Percentiles rank a stretch among this genome's conserved stretches.
Evolutionary conservation across 2,797 vertebrate species (phyloP).

Genomic region (Oceanodroma leucorhoa): DNA sequence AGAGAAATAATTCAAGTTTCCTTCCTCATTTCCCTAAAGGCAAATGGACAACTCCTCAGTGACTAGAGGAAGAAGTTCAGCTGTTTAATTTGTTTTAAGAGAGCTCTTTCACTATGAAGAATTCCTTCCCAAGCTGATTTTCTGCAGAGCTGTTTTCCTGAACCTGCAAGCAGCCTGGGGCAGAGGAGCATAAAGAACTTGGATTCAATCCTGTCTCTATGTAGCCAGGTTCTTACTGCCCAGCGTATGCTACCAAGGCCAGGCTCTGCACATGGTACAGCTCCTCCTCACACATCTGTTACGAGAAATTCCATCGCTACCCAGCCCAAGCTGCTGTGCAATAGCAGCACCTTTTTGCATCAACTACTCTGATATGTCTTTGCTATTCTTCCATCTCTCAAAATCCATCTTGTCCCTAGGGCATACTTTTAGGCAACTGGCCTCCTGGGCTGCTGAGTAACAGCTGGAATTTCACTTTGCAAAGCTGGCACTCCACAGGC

Average conservation of each 20-base stretch:
- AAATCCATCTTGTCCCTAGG: background rate
- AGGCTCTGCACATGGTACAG: background rate
- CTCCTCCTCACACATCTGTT: background rate
- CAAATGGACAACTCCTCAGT: background rate
- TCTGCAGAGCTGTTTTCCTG: background rate
- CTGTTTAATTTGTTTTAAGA: background rate
- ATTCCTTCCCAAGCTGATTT: background rate
- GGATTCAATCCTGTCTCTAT: background rate
- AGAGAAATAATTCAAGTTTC: background rate
- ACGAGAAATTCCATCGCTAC: background rate
- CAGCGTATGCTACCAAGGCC: background rate
- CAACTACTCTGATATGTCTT: background rate
- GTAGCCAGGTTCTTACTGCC: background rate
- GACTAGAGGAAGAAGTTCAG: background rate
- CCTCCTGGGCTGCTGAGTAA: background rate
- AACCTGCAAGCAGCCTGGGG: background rate
- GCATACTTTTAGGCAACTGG: background rate
- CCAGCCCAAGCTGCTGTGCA: background rate
- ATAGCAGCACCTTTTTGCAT: background rate
- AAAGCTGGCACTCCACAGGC: background rate
- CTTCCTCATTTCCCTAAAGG: background rate
- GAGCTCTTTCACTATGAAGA: background rate
- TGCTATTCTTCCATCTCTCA: background rate
- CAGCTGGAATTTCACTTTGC: slow-evolving; percentile 12
- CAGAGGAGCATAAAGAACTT: background rate